These are phyloP conservation scores for Antedon mediterranea DNA, from an alignment of 53 echinoderm and acorn worm species.

Conservation along the genomic window DNA sequence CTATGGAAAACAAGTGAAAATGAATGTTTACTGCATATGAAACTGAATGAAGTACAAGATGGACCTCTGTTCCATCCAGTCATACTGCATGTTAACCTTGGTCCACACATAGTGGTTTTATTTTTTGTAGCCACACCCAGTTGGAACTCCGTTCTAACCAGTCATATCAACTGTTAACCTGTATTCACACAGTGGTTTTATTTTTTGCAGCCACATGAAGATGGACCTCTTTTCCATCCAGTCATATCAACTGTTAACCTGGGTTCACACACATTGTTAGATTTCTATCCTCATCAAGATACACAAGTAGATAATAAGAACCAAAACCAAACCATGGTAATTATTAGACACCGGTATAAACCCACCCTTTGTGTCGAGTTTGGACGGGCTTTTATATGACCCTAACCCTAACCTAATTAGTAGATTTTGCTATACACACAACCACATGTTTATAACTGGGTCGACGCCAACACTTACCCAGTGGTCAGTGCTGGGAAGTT, in stretches of 20 bases:
- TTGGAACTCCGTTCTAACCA: conserved; percentile 79
- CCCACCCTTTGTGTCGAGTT: neutral
- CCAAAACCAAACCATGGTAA: neutral
- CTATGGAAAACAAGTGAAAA: no score
- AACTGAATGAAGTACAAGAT: no score
- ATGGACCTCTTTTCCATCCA: conserved; percentile 80
- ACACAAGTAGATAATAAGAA: neutral
- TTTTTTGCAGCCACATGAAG: conserved; percentile 72
- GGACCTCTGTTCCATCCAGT: conserved; percentile 84
- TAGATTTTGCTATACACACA: no score
- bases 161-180: conserved; percentile 83
- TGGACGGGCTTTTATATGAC: neutral
- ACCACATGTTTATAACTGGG: no score
- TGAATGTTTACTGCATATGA: no score
- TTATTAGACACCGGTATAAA: neutral
- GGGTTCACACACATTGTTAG: conserved; percentile 73
- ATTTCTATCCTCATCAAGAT: conserved; percentile 46
- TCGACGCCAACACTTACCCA: no score
- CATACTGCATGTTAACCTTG: conserved; percentile 71
- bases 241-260: conserved; percentile 85
- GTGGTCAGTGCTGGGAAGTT: no score
- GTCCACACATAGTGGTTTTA: conserved; percentile 50
- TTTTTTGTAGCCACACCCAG: conserved; percentile 71
- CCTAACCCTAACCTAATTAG: conserved; percentile 10
- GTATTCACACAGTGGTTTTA: conserved; percentile 43